Conservation (phyloP, 2,888 invertebrate genomes). For the Cerastis rubricosa region DNA sequence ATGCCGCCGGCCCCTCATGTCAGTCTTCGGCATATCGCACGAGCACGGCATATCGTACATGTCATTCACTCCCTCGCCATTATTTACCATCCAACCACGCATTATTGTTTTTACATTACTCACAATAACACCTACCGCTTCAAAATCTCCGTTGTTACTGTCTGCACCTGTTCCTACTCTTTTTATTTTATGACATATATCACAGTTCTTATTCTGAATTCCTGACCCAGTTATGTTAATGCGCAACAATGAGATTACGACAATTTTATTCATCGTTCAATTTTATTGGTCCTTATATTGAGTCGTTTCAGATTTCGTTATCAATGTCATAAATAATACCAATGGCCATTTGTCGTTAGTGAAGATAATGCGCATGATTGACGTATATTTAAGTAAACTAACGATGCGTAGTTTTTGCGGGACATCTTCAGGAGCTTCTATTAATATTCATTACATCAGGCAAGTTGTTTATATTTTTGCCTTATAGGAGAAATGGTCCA, state of each 20-base stretch:
- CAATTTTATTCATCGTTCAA: conserved; percentile 59
- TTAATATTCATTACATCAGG: conserved; percentile 82
- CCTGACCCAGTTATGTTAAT: conserved; percentile 63
- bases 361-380: conserved; percentile 43
- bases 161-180: conserved; percentile 45
- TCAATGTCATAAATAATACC: conserved; percentile 53
- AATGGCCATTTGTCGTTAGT: conserved; percentile 42
- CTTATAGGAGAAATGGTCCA: conserved; percentile 73
- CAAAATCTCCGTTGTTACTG: conserved; percentile 40
- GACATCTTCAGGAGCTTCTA: conserved; percentile 69
- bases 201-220: conserved; percentile 48
- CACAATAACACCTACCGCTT: conserved; percentile 44
- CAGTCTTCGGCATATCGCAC: conserved; percentile 85
- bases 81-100: conserved; percentile 67
- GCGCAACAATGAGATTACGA: conserved; percentile 57
- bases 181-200: conserved; percentile 51
- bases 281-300: conserved; percentile 64
- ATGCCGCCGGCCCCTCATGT: conserved; percentile 81
- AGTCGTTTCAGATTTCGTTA: conserved; percentile 55
- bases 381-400: conserved; percentile 56
- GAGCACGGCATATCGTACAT: conserved; percentile 64
- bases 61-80: conserved; percentile 72
- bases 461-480: conserved; percentile 76
- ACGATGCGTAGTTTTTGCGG: conserved; percentile 68
- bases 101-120: conserved; percentile 59